Base-by-base conservation (phyloP, 1,140 invertebrate genomes). In the Drepana arcuata region DNA sequence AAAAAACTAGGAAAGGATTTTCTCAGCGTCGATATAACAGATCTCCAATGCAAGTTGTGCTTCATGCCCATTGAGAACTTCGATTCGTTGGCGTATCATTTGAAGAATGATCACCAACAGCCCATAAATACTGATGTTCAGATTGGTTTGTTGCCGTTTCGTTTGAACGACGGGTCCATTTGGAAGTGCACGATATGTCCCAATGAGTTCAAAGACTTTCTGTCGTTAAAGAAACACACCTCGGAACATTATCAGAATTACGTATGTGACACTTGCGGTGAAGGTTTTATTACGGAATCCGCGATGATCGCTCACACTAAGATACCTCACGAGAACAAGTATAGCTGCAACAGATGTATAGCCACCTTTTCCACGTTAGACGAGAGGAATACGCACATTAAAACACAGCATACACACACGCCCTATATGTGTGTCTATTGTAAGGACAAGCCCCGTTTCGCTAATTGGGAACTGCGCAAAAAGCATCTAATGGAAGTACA, bases 321-420 rank as follows among this genome's bases (percentile, higher is more conserved):
- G 49, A 65, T 77, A 52, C 74, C 77, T 0, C 77, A 81, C 7
- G 77, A 79, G 30, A 81, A 81, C 24, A 78, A 71, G 34, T 81
- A 77, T 18, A 74, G 53, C 21, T 81, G 77, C 34, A 71, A 64
- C 26, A 39, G 77, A 10, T 81, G 77, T 34, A 49, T 71, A 1
- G 73, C 71, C 0, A 81, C 73, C 0, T 81, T 81, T 39, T 68
- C 70, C 0, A 57, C 58, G 1, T 34, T 79, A 2, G 63, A 72
- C n/a, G 74, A 81, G 14, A 52, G 74, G 11, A 77, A 79, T 47
- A 30, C 62, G n/a, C 74, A 82, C 7, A 59, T 78, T 0, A 82
- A 79, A 62, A 73, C 71, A 1, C 68, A 82, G 26, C 77, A 82
- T 28, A 82, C 74, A 0, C 62, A 66, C 0, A 64, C 66, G 2